Base-by-base conservation (phyloP, 1,140 invertebrate species). In the Heliconius himera region DNA sequence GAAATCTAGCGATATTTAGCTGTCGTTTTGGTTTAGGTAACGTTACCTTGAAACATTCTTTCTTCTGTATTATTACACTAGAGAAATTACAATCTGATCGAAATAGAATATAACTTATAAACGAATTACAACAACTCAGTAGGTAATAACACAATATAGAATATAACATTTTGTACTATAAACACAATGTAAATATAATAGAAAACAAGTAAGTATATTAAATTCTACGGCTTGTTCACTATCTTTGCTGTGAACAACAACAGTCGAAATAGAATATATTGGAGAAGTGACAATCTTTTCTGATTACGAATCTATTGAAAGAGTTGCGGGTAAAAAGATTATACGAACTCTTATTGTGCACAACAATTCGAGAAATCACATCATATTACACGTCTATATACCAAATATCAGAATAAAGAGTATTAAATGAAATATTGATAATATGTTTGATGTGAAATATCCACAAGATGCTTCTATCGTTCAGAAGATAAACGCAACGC, bases 321-420 rank as follows among this genome's bases (percentile, higher is more conserved):
- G 74, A 76, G 60, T 73, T 76, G 80, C 77, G 66, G 71, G 76
- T 73, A 74, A 81, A 77, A 51, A 66, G 60, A 77, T 41, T 81
- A 81, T 76, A 78, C 74, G 36, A 60, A 66, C 74, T 76, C 77
- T 73, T 77, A 81, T 78, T 78, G 80, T 81, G 80, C 80, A 81
- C 80, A 81, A 78, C 77, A 76, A 79, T 56, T 75, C 60, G 78
- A 71, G 46, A 75, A 79, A 78, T 78, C 77, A 81, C 66, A 60
- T 81, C 70, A 29, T 74, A 77, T 74, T 38, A 75, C 73, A 78
- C 41, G 70, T 78, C 60, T 75, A 49, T 51, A 78, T 81, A 81
- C 70, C 80, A 81, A 66, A 81, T 81, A 81, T 81, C 77, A 81
- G 70, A 81, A 81, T 81, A 60, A 81, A 81, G 80, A 81, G 80